Base-by-base conservation (phyloP, 2,888 invertebrate genomes). In the Urechis unicinctus region DNA sequence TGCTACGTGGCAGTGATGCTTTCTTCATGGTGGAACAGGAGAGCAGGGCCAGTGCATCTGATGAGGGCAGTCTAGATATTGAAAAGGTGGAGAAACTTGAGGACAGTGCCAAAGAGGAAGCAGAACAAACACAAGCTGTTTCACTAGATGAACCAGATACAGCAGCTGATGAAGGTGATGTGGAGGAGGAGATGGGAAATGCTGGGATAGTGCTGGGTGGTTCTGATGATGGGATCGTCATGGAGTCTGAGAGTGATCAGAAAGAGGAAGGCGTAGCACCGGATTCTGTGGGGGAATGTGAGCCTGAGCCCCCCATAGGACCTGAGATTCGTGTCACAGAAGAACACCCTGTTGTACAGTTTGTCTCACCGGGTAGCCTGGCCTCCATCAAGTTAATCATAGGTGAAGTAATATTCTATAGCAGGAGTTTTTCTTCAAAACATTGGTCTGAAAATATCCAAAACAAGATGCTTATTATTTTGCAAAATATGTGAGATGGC, bases 331-430 rank as follows among this genome's bases (percentile, higher is more conserved):
- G n/a, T n/a, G n/a, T n/a, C n/a, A n/a, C n/a, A n/a, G n/a, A n/a
- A n/a, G n/a, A n/a, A n/a, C n/a, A n/a, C n/a, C n/a, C n/a, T n/a
- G n/a, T n/a, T n/a, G n/a, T n/a, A n/a, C n/a, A n/a, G n/a, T n/a
- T n/a, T n/a, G n/a, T n/a, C 36, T 36, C 36, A 13, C 9, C 36
- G 9, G 36, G 36, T 17, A 13, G 9, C 17, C 55, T 64, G 17
- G 29, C 47, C 45, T 68, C 69, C 43, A 62, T 75, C 25, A 69
- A 68, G 56, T 69, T 69, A 42, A 61, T 75, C 52, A 66, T 75
- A 61, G 75, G 75, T 73, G 60, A 59, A 65, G 50, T 13, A n/a
- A n/a, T n/a, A n/a, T n/a, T n/a, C n/a, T n/a, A n/a, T n/a, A n/a
- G n/a, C n/a, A n/a, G n/a, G n/a, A n/a, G n/a, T n/a, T n/a, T n/a